Conservation (phyloP, 2,888 invertebrate species). For the Epistrophella euchroma region DNA sequence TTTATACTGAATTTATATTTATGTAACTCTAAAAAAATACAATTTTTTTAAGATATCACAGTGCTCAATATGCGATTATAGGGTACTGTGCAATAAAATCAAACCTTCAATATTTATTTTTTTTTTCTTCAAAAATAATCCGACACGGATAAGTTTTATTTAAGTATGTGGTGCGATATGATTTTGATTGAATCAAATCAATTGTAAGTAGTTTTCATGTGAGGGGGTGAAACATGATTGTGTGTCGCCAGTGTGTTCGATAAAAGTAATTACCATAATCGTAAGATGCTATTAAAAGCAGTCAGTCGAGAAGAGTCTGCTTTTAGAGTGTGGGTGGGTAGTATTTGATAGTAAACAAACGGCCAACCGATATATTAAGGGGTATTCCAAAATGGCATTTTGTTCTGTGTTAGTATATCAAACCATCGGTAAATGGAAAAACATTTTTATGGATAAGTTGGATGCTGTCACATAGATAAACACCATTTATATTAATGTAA, state of each 20-base stretch:
- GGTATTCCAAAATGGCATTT: neutral
- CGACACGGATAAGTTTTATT: conserved; percentile 37
- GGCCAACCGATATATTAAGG: neutral
- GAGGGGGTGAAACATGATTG: neutral
- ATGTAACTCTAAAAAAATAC: no score
- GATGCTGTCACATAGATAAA: conserved; percentile 32
- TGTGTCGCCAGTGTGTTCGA: conserved; percentile 56
- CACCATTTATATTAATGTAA: conserved; percentile 23
- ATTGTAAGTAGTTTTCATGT: conserved; percentile 56
- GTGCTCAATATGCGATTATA: neutral
- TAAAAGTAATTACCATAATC: conserved; percentile 74
- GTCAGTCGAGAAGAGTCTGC: conserved; percentile 28
- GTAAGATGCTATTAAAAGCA: conserved; percentile 67
- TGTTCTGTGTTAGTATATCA: neutral
- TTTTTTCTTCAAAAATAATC: conserved; percentile 15
- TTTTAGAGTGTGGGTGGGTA: neutral
- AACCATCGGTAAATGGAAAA: neutral
- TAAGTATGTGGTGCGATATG: conserved; percentile 54
- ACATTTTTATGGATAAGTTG: conserved; percentile 28
- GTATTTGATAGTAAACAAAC: neutral
- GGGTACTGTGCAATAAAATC: neutral
- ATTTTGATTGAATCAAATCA: conserved; percentile 71
- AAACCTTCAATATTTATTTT: neutral
- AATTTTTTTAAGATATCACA: no score
- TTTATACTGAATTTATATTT: no score